phyloP scores from a whole-genome alignment of 1,140 invertebrate species.

The Drosophila serrata region DNA sequence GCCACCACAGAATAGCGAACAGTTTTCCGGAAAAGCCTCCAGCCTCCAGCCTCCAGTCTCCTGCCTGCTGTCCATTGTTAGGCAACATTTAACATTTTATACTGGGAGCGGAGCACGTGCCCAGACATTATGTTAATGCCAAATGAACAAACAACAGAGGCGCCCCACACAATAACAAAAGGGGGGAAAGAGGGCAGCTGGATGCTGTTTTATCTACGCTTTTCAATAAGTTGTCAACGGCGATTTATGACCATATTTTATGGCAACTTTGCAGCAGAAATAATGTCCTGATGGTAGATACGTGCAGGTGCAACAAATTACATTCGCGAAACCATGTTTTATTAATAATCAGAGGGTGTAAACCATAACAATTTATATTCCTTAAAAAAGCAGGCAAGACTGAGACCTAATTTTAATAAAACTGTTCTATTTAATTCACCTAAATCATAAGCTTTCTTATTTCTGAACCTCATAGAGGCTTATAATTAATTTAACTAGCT shows the following conservation, averaged over 20 bases:
- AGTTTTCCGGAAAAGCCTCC: slow-evolving; percentile 26
- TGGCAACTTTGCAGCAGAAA: slow-evolving; percentile 47
- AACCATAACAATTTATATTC: neutral
- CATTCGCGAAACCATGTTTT: neutral
- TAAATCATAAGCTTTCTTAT: too few species aligned
- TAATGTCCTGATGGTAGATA: slow-evolving; percentile 67
- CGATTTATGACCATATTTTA: slow-evolving; percentile 75
- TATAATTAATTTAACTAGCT: neutral
- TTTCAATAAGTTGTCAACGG: slow-evolving; percentile 67
- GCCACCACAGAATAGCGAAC: slow-evolving; percentile 38
- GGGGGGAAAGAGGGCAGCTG: slow-evolving; percentile 6
- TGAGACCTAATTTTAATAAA: too few species aligned
- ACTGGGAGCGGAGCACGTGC: slow-evolving; percentile 37
- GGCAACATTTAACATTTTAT: slow-evolving; percentile 55
- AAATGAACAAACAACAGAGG: slow-evolving; percentile 39
- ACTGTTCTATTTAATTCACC: too few species aligned
- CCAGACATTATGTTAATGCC: slow-evolving; percentile 55
- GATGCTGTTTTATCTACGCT: slow-evolving; percentile 57
- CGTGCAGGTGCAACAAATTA: slow-evolving; percentile 57
- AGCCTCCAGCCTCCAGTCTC: neutral
- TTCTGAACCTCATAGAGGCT: too few species aligned
- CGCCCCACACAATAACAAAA: neutral
- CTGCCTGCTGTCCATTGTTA: slow-evolving; percentile 13
- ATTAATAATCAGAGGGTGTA: neutral
- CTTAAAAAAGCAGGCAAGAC: neutral